These are phyloP conservation scores for Taenioides sp. DNA, from an alignment of 2,797 vertebrate species.

Conservation along the genomic window DNA sequence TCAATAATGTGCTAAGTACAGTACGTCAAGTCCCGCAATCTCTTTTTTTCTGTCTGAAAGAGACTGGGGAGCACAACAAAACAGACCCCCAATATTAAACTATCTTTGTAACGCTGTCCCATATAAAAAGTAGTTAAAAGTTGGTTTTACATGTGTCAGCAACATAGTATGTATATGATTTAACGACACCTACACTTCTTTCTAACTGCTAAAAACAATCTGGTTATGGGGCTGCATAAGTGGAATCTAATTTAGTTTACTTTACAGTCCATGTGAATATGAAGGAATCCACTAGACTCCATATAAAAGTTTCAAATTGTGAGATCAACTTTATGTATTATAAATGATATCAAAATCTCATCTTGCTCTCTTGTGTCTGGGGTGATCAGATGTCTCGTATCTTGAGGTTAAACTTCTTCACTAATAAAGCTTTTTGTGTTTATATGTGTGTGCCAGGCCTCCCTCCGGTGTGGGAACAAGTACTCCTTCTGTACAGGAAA, in stretches of 20 bases:
- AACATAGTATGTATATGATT: too few relatives aligned
- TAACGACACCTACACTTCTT: too few relatives aligned
- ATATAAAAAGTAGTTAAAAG: background rate
- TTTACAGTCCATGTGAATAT: background rate
- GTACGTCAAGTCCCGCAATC: background rate
- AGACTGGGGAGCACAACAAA: too few relatives aligned
- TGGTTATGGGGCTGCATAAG: too few relatives aligned
- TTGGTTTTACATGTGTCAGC: background rate
- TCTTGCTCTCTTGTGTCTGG: too few relatives aligned
- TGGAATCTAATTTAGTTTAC: background rate
- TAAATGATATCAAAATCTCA: too few relatives aligned
- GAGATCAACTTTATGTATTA: too few relatives aligned
- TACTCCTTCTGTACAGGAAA: conserved; percentile 58
- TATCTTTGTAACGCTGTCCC: too few relatives aligned
- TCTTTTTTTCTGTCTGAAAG: background rate
- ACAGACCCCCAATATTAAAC: background rate
- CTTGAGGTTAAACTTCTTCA: background rate
- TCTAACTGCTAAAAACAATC: too few relatives aligned
- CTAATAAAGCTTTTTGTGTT: conserved; percentile 12
- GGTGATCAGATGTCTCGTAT: too few relatives aligned
- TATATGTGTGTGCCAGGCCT: conserved; percentile 18
- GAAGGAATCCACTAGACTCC: background rate
- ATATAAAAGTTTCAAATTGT: background rate
- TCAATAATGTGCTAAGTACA: conserved; percentile 1
- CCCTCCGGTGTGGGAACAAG: conserved; percentile 58